Conservation (phyloP, 2,888 invertebrate genomes). For the Drosophila anomelani region DNA sequence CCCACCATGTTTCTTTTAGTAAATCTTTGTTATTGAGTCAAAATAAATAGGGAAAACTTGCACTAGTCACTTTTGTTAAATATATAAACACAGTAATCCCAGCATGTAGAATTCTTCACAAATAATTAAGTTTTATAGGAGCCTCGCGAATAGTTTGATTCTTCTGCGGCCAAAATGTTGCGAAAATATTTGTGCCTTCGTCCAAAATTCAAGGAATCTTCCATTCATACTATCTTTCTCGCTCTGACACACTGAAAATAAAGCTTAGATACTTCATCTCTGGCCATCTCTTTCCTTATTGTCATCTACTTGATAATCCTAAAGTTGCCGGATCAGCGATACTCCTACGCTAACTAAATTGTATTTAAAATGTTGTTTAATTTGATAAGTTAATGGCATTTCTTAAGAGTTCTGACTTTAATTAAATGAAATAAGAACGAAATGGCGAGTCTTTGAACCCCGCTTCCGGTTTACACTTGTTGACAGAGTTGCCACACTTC, state of each 20-base stretch:
- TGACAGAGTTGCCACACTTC: conserved; percentile 23
- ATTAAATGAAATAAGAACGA: conserved; percentile 53
- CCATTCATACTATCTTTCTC: background rate
- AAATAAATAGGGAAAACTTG: too few relatives aligned
- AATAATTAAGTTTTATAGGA: background rate
- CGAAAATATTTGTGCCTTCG: background rate
- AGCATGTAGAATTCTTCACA: background rate
- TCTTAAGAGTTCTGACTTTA: background rate
- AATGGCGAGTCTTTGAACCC: rapidly evolving
- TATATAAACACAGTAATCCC: background rate
- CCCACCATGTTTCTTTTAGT: conserved; percentile 16
- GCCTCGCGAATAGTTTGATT: background rate
- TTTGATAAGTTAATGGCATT: background rate
- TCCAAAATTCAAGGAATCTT: background rate
- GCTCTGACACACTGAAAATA: background rate
- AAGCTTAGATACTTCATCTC: background rate
- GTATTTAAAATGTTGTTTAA: background rate
- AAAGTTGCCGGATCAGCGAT: conserved; percentile 24
- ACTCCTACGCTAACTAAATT: conserved; percentile 43
- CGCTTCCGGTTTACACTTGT: too few relatives aligned
- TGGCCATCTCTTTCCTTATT: background rate
- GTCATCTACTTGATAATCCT: background rate
- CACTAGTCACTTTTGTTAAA: background rate
- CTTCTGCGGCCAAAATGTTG: too few relatives aligned
- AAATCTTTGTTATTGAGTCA: background rate